These are phyloP conservation scores for Physella acuta DNA, from an alignment of 1,140 invertebrate genomes.

Conservation along the genomic window DNA sequence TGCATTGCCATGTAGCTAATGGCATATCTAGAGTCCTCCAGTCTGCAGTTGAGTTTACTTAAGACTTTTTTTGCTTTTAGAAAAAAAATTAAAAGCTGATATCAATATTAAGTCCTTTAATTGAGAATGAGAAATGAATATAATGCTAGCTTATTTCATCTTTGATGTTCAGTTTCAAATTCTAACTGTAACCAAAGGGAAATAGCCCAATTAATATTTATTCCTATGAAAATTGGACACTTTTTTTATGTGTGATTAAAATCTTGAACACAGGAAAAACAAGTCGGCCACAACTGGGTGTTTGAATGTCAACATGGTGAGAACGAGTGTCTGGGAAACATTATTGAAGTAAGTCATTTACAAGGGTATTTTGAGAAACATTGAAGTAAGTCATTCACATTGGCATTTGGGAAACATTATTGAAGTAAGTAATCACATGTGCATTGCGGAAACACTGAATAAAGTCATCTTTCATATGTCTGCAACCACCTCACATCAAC, in stretches of 20 bases:
- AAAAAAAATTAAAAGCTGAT: too few species aligned
- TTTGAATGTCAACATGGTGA: constrained; percentile 23
- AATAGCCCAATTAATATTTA: neutral
- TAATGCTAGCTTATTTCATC: too few species aligned
- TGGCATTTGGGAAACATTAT: constrained; percentile 21
- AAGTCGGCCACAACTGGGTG: constrained; percentile 12
- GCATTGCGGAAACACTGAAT: too few species aligned
- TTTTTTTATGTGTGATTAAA: constrained; percentile 6
- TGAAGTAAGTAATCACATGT: constrained; percentile 1
- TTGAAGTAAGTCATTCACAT: neutral
- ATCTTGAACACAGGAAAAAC: constrained; percentile 7
- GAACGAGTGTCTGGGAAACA: constrained; percentile 19
- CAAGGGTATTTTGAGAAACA: constrained; percentile 12
- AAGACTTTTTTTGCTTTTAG: neutral
- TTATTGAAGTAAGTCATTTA: constrained; percentile 13
- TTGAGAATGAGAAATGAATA: too few species aligned
- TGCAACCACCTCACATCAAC: too few species aligned
- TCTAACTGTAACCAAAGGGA: neutral
- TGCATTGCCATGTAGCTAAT: neutral
- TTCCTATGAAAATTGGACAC: too few species aligned
- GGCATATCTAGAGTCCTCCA: neutral
- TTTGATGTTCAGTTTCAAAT: neutral
- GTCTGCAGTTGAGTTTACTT: neutral
- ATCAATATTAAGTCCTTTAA: too few species aligned
- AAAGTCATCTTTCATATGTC: too few species aligned